These are phyloP conservation scores for Stenodera caucasica DNA, from an alignment of 2,888 invertebrate genomes.

Conservation along the genomic window DNA sequence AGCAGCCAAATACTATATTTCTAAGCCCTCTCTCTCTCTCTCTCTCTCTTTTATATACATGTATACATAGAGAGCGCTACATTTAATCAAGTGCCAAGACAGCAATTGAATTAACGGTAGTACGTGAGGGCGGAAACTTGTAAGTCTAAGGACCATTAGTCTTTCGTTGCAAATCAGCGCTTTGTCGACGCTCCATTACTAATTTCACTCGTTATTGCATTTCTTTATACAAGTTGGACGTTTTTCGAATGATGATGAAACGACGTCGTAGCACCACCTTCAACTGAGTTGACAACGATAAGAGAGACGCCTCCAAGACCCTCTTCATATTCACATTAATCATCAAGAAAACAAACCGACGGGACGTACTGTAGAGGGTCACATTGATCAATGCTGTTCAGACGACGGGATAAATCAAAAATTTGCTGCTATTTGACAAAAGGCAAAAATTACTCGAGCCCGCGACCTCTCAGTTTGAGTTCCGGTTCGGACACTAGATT, in stretches of 20 bases:
- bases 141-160: conserved; percentile 53
- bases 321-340: conserved; percentile 14
- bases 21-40: conserved; percentile 35
- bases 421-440: not conserved
- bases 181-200: conserved; percentile 51
- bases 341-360: conserved; percentile 3
- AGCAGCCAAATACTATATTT: conserved; percentile 41
- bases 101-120: conserved; percentile 53
- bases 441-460: too few species aligned
- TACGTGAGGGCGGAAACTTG: conserved; percentile 53
- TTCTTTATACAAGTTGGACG: conserved; percentile 18
- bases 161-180: conserved; percentile 53
- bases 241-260: conserved; percentile 4
- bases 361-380: conserved; percentile 5
- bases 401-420: not conserved
- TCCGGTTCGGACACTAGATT: too few species aligned
- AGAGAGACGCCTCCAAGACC: conserved; percentile 5
- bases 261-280: conserved; percentile 4
- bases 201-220: conserved; percentile 40
- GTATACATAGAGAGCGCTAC: conserved; percentile 40
- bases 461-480: too few species aligned
- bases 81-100: conserved; percentile 52
- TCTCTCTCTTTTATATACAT: not conserved
- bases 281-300: not conserved
- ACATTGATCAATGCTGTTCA: not conserved